Conservation (phyloP, 2,797 vertebrate genomes). For the Oceanodroma leucorhoa region DNA sequence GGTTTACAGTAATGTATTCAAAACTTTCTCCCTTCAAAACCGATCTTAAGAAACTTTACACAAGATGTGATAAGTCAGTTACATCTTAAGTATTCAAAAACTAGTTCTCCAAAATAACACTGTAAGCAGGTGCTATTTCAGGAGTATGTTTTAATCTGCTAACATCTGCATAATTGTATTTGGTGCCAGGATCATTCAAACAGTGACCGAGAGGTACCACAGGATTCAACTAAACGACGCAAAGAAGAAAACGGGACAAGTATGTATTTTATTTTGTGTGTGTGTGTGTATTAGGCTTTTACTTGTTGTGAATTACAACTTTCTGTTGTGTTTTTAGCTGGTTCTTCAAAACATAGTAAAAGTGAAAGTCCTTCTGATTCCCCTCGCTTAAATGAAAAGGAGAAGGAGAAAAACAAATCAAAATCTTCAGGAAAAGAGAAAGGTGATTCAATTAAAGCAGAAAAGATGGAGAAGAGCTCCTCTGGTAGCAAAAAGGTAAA, state of each 20-base stretch:
- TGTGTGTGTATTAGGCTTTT: not conserved
- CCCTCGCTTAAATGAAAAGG: constrained; percentile 85
- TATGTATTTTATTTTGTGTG: constrained; percentile 68
- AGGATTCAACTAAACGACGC: constrained; percentile 84
- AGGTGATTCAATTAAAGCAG: constrained; percentile 87
- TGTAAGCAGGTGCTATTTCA: not conserved
- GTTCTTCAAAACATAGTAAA: constrained; percentile 92
- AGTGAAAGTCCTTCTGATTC: constrained; percentile 94
- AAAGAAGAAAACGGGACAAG: constrained; percentile 90
- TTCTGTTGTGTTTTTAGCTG: constrained; percentile 70
- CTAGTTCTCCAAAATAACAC: not conserved
- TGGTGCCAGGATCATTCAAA: constrained; percentile 86
- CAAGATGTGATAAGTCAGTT: not conserved
- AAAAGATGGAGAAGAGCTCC: constrained; percentile 86
- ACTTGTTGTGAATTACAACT: not conserved
- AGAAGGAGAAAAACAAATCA: constrained; percentile 91
- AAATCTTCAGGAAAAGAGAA: constrained; percentile 96
- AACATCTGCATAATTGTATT: constrained; percentile 52
- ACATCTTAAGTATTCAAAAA: not conserved
- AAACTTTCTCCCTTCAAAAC: not conserved
- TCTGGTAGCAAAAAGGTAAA: constrained; percentile 92
- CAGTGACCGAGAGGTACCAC: constrained; percentile 85
- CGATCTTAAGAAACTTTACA: not conserved
- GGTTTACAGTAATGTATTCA: not conserved
- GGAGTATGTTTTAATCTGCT: constrained; percentile 24